Base-by-base conservation (phyloP, 1,140 invertebrate genomes). In the Rhizoglyphus robini region DNA sequence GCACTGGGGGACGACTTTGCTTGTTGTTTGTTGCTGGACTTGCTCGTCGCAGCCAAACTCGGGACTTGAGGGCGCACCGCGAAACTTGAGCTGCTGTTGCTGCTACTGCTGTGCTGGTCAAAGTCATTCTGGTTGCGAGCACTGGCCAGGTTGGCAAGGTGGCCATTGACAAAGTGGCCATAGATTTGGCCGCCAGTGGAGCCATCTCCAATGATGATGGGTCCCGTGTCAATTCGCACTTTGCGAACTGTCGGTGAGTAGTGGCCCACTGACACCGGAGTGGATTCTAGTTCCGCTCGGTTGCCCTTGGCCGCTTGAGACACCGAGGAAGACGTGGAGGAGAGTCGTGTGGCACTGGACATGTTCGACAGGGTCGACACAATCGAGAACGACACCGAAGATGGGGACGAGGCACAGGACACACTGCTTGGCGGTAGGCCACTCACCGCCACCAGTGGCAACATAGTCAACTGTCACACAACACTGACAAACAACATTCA, bases 71-170 rank as follows among this genome's bases (percentile, higher is more conserved):
- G 20, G 15, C 20, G 51, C 8, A 54, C 8, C 8, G 8, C 51
- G 31, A 54, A 5, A 32, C 51, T 54, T 15, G 41, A 15, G 23
- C 51, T 54, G 20, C 20, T 54, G 20, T 20, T 54, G 23, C 51
- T 54, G 20, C 51, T 54, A 23, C 51, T 54, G 51, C 51, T 54
- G 20, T 54, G 23, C 20, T 54, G 51, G 23, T 54, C 51, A 54
- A 8, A 54, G 51, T 54, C 51, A 25, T 25, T 23, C 41, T 15
- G 18, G 36, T 41, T 41, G 36, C 36, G 8, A 41, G 18, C 36
- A 11, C 18, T 41, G 36, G n/a, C n/a, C n/a, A n/a, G n/a, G n/a
- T 32, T 8, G 8, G 23, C 51, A 54, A 54, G 23, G 20, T 54
- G 8, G 23, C 51, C 51, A 54, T 54, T 54, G 23, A 23, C 41